These are phyloP conservation scores for Sinocyclocheilus rhinocerous DNA, from an alignment of 2,113 vertebrate genomes.

Conservation along the genomic window DNA sequence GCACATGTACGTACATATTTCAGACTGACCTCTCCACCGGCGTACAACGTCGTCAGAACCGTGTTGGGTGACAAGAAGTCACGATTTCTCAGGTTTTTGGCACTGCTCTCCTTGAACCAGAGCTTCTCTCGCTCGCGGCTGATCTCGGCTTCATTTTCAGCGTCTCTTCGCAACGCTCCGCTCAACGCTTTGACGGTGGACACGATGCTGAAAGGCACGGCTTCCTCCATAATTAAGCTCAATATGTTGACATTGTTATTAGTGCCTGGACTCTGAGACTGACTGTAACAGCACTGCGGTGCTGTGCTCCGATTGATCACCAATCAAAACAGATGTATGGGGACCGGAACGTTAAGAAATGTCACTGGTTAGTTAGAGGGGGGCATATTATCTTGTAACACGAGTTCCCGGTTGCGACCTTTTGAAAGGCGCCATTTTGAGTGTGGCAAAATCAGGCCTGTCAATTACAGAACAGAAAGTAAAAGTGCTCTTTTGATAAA, in stretches of 20 bases:
- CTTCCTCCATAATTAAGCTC: conserved; percentile 67
- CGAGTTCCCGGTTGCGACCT: not conserved
- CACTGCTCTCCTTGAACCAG: conserved; percentile 92
- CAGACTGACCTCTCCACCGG: conserved; percentile 81
- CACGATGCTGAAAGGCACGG: conserved; percentile 71
- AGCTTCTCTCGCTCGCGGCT: conserved; percentile 74
- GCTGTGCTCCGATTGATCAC: conserved; percentile 52
- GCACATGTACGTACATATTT: not conserved
- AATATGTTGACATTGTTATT: conserved; percentile 47
- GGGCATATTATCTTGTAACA: conserved; percentile 56
- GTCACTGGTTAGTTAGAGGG: conserved; percentile 56
- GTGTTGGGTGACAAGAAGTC: conserved; percentile 91
- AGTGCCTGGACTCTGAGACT: not conserved
- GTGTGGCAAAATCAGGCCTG: conserved; percentile 22
- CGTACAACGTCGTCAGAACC: conserved; percentile 81
- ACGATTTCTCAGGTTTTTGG: conserved; percentile 85
- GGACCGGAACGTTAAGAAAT: conserved; percentile 58
- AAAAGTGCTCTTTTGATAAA: conserved; percentile 12
- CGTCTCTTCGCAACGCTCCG: conserved; percentile 73
- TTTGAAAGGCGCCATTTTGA: conserved; percentile 48
- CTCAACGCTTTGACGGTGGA: conserved; percentile 81
- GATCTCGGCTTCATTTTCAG: conserved; percentile 53
- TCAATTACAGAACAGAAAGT: not conserved
- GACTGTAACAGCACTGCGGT: not conserved
- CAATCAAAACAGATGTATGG: conserved; percentile 53